Evolutionary conservation across 1,140 invertebrate genomes (phyloP).

Genomic region (Chironomus tepperi): DNA sequence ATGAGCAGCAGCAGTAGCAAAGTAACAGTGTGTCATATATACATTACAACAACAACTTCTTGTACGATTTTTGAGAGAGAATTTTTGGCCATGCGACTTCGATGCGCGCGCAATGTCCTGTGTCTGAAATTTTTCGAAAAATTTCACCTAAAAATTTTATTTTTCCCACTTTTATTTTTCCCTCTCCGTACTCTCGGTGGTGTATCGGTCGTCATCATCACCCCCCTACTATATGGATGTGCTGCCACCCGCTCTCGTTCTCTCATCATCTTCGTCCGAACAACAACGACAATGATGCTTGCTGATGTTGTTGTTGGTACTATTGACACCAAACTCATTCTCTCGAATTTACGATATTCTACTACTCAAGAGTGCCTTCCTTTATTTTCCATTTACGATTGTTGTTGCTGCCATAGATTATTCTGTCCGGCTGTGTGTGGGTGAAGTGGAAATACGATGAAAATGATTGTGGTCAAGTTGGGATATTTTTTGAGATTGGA

Average conservation of each 20-base stretch:
- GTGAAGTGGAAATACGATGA: background rate
- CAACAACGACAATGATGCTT: background rate
- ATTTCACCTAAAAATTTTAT: too few species aligned
- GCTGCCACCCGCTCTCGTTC: background rate
- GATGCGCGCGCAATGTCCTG: constrained; percentile 21
- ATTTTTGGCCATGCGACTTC: background rate
- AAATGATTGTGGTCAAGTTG: background rate
- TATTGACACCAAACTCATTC: background rate
- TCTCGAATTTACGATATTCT: background rate
- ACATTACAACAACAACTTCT: too few species aligned
- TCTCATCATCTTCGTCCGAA: background rate
- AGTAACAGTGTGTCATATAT: too few species aligned
- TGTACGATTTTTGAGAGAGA: background rate
- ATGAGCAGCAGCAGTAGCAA: background rate
- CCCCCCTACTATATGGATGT: background rate
- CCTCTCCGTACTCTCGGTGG: background rate
- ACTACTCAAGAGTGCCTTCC: too few species aligned
- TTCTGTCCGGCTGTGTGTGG: background rate
- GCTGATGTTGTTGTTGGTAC: too few species aligned
- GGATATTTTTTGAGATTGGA: background rate
- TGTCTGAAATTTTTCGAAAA: background rate
- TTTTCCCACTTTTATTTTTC: background rate
- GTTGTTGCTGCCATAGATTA: background rate
- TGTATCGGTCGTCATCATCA: background rate
- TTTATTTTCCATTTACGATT: background rate